Conservation (phyloP, 2,113 vertebrate genomes). For the Chinchilla lanigera region DNA sequence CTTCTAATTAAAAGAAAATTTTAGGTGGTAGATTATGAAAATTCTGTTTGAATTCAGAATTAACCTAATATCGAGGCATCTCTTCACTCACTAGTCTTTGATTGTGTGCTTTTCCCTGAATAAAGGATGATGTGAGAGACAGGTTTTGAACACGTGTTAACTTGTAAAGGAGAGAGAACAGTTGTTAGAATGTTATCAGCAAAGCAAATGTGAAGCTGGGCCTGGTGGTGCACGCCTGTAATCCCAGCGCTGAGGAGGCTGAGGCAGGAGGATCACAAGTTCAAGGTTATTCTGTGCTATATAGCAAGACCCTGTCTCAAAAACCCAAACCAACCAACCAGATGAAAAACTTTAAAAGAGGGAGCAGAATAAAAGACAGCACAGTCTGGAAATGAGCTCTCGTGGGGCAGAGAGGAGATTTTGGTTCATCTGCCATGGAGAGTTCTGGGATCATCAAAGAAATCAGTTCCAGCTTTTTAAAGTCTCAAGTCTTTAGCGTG, state of each 20-base stretch:
- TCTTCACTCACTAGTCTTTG: background rate
- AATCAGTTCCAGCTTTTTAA: background rate
- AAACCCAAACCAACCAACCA: background rate
- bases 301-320: background rate
- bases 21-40: background rate
- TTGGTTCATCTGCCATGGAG: background rate
- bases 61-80: background rate
- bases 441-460: background rate
- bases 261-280: background rate
- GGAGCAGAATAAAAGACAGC: background rate
- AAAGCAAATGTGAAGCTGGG: background rate
- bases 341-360: background rate
- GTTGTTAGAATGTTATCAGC: background rate
- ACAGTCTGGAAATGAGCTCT: background rate
- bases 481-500: background rate
- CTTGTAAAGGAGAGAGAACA: background rate
- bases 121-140: background rate
- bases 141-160: background rate
- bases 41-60: background rate
- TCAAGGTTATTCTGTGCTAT: background rate
- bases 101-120: background rate
- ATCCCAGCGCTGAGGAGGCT: background rate
- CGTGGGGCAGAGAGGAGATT: background rate
- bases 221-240: background rate
- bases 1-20: background rate